Evolutionary conservation across 1,140 invertebrate species (phyloP).

Genomic region (Pseudomyrmex concolor): DNA sequence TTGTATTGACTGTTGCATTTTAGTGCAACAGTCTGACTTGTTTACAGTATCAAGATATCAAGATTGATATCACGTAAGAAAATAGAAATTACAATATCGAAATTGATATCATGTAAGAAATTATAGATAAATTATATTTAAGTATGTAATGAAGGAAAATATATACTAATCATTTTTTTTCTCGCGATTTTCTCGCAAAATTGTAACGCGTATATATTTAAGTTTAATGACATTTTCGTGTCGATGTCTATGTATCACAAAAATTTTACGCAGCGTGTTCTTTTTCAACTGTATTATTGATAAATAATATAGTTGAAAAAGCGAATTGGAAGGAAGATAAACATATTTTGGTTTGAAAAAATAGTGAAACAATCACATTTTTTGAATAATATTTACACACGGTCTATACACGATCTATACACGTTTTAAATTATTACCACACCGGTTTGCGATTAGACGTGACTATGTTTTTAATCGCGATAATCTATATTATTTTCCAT

Average conservation of each 20-base stretch:
- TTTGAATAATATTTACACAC: conserved; percentile 13
- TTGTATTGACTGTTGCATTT: conserved; percentile 2
- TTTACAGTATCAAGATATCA: conserved; percentile 8
- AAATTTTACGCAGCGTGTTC: background rate
- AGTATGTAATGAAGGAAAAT: background rate
- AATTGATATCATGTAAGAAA: too few relatives aligned
- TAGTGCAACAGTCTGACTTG: background rate
- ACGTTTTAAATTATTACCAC: conserved; percentile 5
- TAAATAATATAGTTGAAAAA: too few relatives aligned
- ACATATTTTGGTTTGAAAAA: background rate
- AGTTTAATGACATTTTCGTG: conserved; percentile 12
- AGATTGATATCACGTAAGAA: background rate
- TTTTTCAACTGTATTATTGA: too few relatives aligned
- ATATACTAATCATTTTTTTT: conserved; percentile 6
- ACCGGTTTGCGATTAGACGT: background rate
- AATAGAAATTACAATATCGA: background rate
- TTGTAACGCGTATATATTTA: conserved; percentile 5
- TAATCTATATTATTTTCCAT: conserved; percentile 19
- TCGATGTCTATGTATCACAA: background rate
- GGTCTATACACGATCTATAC: too few relatives aligned
- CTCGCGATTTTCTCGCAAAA: background rate
- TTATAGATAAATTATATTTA: background rate
- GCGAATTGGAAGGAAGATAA: background rate
- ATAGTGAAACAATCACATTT: background rate
- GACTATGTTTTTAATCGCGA: background rate